phyloP scores from a whole-genome alignment of 2,888 invertebrate genomes.

The Blastobasis lacticolella region DNA sequence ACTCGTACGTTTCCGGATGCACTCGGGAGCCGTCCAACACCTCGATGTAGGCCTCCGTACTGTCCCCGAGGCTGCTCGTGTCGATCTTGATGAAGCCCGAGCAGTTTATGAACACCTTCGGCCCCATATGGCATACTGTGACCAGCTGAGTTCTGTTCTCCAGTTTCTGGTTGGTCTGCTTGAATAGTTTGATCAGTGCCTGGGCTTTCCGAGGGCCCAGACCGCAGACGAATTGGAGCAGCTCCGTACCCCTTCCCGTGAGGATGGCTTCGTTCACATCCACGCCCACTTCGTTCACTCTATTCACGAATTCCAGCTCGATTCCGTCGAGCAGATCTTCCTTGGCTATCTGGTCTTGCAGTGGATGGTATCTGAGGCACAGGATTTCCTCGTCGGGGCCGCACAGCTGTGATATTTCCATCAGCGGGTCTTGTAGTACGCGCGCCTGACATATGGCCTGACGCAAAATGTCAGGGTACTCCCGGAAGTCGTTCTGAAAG shows the following conservation, averaged over 20 bases:
- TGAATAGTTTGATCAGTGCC: conserved; percentile 87
- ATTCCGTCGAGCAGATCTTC: conserved; percentile 91
- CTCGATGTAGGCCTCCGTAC: conserved; percentile 95
- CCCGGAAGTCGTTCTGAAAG: conserved; percentile 85
- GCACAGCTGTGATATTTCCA: conserved; percentile 97
- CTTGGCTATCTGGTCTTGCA: conserved; percentile 86
- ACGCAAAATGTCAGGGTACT: conserved; percentile 91
- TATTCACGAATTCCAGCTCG: conserved; percentile 92
- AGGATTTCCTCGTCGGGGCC: conserved; percentile 97
- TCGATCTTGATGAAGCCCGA: conserved; percentile 99
- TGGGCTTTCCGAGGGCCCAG: conserved; percentile 96
- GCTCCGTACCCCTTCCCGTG: conserved; percentile 88
- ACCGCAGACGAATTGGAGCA: conserved; percentile 98
- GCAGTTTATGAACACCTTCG: conserved; percentile 98
- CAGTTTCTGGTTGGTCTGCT: conserved; percentile 91
- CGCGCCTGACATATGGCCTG: conserved; percentile 96
- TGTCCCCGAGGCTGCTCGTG: conserved; percentile 94
- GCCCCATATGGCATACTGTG: conserved; percentile 96
- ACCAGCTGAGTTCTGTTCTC: conserved; percentile 97
- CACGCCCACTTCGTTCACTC: conserved; percentile 98
- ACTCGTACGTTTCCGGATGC: conserved; percentile 99
- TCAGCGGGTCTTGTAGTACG: conserved; percentile 93
- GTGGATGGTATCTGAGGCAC: conserved; percentile 91
- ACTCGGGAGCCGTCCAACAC: conserved; percentile 98
- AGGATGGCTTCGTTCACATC: conserved; percentile 96